A percentile compares a stretch with the other conserved stretches of the same genome.
Evolutionary conservation across 92 coral and sea anemone species (phyloP).

Genomic region (Blastomussa wellsi): DNA sequence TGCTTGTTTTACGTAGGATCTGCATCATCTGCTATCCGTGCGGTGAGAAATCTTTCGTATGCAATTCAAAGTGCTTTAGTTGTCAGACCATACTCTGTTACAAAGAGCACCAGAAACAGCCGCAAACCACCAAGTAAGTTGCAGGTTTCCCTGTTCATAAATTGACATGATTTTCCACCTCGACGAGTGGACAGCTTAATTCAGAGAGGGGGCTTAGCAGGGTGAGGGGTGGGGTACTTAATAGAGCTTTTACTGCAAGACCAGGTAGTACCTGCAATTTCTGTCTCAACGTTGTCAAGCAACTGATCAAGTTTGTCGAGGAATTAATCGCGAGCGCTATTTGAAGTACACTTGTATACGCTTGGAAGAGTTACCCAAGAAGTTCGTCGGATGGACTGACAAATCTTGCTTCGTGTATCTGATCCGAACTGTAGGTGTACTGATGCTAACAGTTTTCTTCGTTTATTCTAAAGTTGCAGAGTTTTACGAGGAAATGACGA

Average conservation of each 20-base stretch:
- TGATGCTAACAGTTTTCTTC: neutral
- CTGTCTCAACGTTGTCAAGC: no score
- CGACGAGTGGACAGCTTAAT: no score
- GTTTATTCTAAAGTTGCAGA: slow-evolving; percentile 64
- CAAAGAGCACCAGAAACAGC: slow-evolving; percentile 44
- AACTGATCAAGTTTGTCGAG: no score
- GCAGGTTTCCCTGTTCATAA: no score
- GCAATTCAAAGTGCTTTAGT: slow-evolving; percentile 60
- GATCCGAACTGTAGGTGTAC: no score
- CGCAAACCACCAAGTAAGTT: slow-evolving; percentile 75
- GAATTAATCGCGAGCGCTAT: no score
- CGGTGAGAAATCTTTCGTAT: slow-evolving; percentile 65
- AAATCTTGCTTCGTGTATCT: no score
- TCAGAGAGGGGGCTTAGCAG: no score
- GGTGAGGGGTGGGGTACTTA: no score
- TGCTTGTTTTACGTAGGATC: slow-evolving; percentile 53
- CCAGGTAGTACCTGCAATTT: neutral
- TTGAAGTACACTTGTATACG: no score
- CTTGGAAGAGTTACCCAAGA: no score
- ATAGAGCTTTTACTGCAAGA: neutral
- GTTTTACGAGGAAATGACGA: slow-evolving; percentile 69
- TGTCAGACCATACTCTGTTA: slow-evolving; percentile 57
- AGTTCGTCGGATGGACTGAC: neutral
- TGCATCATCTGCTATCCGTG: slow-evolving; percentile 68
- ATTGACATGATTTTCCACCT: neutral